These are phyloP conservation scores for Synaphobranchus kaupii DNA, from an alignment of 2,797 vertebrate genomes.

Conservation along the genomic window DNA sequence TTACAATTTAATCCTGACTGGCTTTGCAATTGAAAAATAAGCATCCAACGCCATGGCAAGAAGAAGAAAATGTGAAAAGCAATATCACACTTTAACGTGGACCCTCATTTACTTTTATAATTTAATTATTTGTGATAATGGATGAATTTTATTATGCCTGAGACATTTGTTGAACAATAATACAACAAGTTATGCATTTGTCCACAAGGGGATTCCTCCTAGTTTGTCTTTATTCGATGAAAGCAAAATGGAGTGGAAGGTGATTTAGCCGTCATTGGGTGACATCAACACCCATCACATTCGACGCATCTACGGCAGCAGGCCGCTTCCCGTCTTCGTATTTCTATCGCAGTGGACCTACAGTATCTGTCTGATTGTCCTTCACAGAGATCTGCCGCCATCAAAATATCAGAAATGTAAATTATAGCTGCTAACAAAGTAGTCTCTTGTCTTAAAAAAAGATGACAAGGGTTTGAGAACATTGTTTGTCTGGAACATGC, in stretches of 20 bases:
- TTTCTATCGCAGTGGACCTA: background rate
- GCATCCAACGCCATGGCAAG: constrained; percentile 51
- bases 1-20: constrained; percentile 65
- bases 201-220: constrained; percentile 25
- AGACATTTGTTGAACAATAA: constrained; percentile 62
- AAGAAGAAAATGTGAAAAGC: constrained; percentile 67
- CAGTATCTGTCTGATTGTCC: background rate
- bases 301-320: background rate
- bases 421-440: background rate
- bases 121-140: constrained; percentile 55
- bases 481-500: constrained; percentile 1
- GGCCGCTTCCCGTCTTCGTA: no score
- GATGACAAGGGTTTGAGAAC: background rate
- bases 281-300: constrained; percentile 29
- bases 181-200: constrained; percentile 48
- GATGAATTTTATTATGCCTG: constrained; percentile 59
- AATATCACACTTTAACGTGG: constrained; percentile 55
- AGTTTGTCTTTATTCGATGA: constrained; percentile 46
- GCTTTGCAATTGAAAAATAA: constrained; percentile 52
- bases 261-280: constrained; percentile 43
- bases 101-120: constrained; percentile 69
- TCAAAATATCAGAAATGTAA: background rate
- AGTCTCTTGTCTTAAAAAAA: background rate
- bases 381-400: background rate
- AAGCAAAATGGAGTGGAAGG: constrained; percentile 49